Conservation (phyloP, 2,113 vertebrate species). For the Peromyscus leucopus region DNA sequence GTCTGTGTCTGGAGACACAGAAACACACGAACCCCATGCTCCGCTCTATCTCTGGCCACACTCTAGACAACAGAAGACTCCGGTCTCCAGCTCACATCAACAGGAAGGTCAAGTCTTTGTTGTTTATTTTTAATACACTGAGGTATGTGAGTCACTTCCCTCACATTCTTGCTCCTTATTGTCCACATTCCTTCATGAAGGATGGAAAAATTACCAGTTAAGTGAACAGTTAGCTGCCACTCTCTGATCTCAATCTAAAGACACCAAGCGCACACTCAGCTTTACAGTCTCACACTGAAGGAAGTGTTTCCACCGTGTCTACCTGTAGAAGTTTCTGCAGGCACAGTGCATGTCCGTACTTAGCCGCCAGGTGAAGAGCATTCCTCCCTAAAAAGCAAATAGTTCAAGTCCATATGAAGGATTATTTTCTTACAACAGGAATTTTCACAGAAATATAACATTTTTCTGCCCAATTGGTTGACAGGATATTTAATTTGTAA, state of each 20-base stretch:
- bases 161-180: constrained; percentile 71
- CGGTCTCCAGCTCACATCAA: constrained; percentile 65
- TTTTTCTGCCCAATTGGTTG: not conserved
- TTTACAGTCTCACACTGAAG: constrained; percentile 32
- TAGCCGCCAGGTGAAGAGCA: constrained; percentile 95
- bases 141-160: constrained; percentile 75
- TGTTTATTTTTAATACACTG: constrained; percentile 81
- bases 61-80: constrained; percentile 58
- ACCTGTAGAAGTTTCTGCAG: constrained; percentile 98
- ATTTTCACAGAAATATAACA: constrained; percentile 25
- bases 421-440: not conserved
- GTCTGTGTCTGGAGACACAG: not conserved
- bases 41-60: constrained; percentile 1
- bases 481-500: constrained; percentile 50
- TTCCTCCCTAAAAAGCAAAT: constrained; percentile 92
- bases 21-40: not conserved
- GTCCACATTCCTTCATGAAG: constrained; percentile 71
- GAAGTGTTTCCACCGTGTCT: not conserved
- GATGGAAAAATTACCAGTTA: constrained; percentile 58
- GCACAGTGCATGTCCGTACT: constrained; percentile 94
- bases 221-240: constrained; percentile 30
- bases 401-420: constrained; percentile 11
- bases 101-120: constrained; percentile 78
- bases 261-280: constrained; percentile 44
- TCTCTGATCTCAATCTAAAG: constrained; percentile 60